Conservation (phyloP, 2,888 invertebrate genomes). For the Dolomedes plantarius region DNA sequence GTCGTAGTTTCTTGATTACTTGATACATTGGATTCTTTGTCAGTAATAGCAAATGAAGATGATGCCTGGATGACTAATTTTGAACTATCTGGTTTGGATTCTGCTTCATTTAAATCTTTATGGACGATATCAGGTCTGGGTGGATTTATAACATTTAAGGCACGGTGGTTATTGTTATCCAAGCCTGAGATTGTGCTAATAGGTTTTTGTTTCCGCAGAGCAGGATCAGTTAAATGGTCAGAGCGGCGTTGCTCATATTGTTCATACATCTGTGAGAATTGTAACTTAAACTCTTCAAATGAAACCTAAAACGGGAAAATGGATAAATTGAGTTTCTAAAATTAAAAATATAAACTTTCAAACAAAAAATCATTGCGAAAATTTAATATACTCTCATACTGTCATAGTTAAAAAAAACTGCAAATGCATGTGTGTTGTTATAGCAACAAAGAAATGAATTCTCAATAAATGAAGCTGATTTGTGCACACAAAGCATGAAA, state of each 20-base stretch:
- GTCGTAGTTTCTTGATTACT: conserved; percentile 12
- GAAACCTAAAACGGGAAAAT: conserved; percentile 93
- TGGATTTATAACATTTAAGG: conserved; percentile 64
- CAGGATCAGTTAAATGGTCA: conserved; percentile 96
- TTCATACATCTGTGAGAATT: conserved; percentile 90
- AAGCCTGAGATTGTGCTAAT: conserved; percentile 95
- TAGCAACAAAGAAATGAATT: too few relatives aligned
- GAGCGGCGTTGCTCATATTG: conserved; percentile 95
- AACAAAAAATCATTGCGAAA: too few relatives aligned
- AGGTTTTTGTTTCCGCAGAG: conserved; percentile 92
- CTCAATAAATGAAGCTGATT: too few relatives aligned
- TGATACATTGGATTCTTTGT: conserved; percentile 23
- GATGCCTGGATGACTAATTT: conserved; percentile 34
- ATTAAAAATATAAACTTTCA: too few relatives aligned
- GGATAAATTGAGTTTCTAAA: too few relatives aligned
- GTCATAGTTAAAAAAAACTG: too few relatives aligned
- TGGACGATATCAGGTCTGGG: conserved; percentile 64
- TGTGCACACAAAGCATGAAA: too few relatives aligned
- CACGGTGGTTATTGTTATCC: conserved; percentile 72
- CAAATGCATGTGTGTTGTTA: too few relatives aligned
- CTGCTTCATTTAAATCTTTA: conserved; percentile 41
- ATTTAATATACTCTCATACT: too few relatives aligned
- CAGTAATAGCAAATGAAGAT: conserved; percentile 11
- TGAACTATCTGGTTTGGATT: conserved; percentile 28
- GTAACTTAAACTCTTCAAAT: conserved; percentile 97